phyloP scores from a whole-genome alignment of 2,888 invertebrate species.

The Orthosia gracilis region DNA sequence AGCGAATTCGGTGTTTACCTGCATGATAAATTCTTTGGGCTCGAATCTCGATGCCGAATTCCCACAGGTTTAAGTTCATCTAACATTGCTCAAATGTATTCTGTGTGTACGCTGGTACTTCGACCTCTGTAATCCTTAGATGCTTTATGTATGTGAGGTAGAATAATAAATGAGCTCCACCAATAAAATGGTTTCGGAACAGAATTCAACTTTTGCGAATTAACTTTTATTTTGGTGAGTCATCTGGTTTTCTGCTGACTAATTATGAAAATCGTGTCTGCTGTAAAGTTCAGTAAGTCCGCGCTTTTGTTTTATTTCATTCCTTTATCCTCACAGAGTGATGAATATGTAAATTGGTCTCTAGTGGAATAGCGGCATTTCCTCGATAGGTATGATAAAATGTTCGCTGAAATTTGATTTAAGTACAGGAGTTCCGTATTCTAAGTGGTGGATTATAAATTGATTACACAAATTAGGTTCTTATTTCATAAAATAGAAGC shows the following conservation, averaged over 20 bases:
- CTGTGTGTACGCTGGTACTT: conserved; percentile 43
- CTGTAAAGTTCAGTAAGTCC: conserved; percentile 57
- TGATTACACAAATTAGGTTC: conserved; percentile 43
- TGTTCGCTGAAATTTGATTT: conserved; percentile 65
- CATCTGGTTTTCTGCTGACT: conserved; percentile 35
- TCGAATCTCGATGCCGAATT: conserved; percentile 46
- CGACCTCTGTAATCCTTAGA: conserved; percentile 51
- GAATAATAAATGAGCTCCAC: conserved; percentile 50
- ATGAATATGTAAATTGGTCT: conserved; percentile 75
- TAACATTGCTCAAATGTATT: conserved; percentile 63
- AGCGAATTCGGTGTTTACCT: conserved; percentile 30
- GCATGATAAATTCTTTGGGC: conserved; percentile 49
- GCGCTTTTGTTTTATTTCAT: conserved; percentile 67
- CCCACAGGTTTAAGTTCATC: conserved; percentile 57
- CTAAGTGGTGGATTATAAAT: conserved; percentile 57
- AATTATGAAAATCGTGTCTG: conserved; percentile 56
- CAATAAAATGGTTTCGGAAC: conserved; percentile 37
- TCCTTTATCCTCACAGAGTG: conserved; percentile 64
- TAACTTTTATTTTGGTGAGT: conserved; percentile 25
- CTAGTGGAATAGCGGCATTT: conserved; percentile 65
- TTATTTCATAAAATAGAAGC: conserved; percentile 45
- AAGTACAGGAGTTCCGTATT: conserved; percentile 52
- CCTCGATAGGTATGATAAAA: conserved; percentile 57
- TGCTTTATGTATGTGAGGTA: conserved; percentile 53
- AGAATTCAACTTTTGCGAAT: conserved; percentile 17